Evolutionary conservation across 2,113 vertebrate genomes (phyloP).

Genomic region (Oriolus oriolus): DNA sequence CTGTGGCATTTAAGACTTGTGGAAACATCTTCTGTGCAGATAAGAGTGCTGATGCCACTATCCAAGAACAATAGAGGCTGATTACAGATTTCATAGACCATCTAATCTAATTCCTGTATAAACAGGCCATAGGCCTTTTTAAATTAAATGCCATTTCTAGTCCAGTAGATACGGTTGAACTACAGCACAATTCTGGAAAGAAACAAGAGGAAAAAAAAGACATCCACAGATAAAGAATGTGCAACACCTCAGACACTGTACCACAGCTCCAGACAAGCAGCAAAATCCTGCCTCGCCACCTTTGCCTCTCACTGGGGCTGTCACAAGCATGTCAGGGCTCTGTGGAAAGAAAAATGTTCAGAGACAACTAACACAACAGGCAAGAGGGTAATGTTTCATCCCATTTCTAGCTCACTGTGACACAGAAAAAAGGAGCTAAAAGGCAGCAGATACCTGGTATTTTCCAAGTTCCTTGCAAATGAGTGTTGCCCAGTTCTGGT

Average conservation of each 20-base stretch:
- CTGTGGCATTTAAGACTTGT: not conserved
- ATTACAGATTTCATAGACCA: not conserved
- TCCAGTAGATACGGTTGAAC: not conserved
- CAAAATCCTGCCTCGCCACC: not conserved
- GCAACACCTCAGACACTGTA: not conserved
- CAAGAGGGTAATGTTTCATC: not conserved
- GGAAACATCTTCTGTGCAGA: not conserved
- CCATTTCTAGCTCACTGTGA: not conserved
- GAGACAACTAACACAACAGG: not conserved
- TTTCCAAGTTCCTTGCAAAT: not conserved
- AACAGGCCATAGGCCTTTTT: not conserved
- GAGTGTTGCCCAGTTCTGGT: not conserved
- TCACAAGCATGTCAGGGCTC: not conserved
- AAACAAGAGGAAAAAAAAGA: not conserved
- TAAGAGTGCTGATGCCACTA: not conserved
- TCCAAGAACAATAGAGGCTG: constrained; percentile 30
- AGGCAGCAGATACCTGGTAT: not conserved
- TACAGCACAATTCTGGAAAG: not conserved
- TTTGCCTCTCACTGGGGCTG: not conserved
- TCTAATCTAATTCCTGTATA: constrained; percentile 4
- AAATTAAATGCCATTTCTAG: constrained; percentile 2
- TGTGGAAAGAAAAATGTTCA: not conserved
- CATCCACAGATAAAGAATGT: not conserved
- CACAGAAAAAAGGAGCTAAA: not conserved
- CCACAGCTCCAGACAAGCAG: not conserved